These are phyloP conservation scores for Morus bassanus DNA, from an alignment of 2,797 vertebrate species.

Conservation along the genomic window DNA sequence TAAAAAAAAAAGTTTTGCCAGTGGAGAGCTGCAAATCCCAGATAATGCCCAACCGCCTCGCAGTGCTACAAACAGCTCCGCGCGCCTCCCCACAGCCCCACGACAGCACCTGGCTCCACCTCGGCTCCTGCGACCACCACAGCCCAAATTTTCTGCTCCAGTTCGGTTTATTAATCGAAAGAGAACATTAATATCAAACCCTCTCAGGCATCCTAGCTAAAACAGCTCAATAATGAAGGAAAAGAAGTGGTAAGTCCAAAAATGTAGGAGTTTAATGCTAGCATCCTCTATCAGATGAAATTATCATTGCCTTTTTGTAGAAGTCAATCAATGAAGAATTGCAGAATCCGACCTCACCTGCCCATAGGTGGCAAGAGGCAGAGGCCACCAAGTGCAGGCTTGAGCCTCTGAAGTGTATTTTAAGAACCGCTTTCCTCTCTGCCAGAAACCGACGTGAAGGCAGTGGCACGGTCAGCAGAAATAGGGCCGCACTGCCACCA, in stretches of 20 bases:
- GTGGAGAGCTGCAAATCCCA: background rate
- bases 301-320: background rate
- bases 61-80: background rate
- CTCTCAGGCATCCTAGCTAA: background rate
- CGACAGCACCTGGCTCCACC: accelerated
- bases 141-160: background rate
- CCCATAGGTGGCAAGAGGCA: background rate
- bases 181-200: background rate
- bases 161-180: background rate
- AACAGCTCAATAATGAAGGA: background rate
- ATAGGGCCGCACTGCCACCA: background rate
- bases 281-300: background rate
- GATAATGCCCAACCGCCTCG: background rate
- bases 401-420: background rate
- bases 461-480: background rate
- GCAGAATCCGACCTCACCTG: background rate
- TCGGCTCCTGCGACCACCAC: background rate
- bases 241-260: background rate
- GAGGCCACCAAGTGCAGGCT: background rate
- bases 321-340: background rate
- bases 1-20: background rate
- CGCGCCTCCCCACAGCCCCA: background rate
- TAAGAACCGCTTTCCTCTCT: background rate
- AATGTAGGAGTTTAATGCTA: background rate
- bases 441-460: background rate